These are phyloP conservation scores for Ciconia maguari DNA, from an alignment of 2,113 vertebrate species.

Conservation along the genomic window DNA sequence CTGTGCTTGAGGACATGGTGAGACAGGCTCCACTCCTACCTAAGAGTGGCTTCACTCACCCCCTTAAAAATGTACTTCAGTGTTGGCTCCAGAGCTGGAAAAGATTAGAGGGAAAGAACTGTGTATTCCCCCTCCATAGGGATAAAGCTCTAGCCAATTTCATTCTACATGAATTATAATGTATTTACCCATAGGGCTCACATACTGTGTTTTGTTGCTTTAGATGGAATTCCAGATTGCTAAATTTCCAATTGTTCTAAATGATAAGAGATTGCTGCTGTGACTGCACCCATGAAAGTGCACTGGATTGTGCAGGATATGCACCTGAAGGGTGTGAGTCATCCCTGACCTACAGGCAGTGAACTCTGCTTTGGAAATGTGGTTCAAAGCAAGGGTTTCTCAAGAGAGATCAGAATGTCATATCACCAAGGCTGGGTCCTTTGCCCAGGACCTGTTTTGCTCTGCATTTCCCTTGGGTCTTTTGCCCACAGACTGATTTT, in stretches of 20 bases:
- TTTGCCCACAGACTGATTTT: constrained; percentile 3
- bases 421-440: background rate
- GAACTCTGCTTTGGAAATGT: constrained; percentile 32
- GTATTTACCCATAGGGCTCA: constrained; percentile 36
- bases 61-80: background rate
- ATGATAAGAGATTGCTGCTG: constrained; percentile 52
- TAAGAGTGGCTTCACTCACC: background rate
- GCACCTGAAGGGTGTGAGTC: constrained; percentile 28
- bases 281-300: background rate
- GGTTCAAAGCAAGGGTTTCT: constrained; percentile 13
- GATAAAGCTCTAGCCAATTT: constrained; percentile 25
- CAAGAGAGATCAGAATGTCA: background rate
- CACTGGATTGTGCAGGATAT: constrained; percentile 14
- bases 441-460: constrained; percentile 16
- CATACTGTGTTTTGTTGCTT: constrained; percentile 38
- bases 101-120: background rate
- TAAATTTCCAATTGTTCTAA: constrained; percentile 48
- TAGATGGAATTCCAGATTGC: constrained; percentile 59
- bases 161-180: constrained; percentile 24
- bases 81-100: background rate
- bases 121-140: background rate
- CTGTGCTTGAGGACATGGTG: background rate
- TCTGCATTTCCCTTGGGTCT: background rate
- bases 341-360: constrained; percentile 26
- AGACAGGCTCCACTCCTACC: background rate